Evolutionary conservation across 2,888 invertebrate species (phyloP), one percentile per base, ranked within the genome.

Genomic region (Caenorhabditis imperialis): DNA sequence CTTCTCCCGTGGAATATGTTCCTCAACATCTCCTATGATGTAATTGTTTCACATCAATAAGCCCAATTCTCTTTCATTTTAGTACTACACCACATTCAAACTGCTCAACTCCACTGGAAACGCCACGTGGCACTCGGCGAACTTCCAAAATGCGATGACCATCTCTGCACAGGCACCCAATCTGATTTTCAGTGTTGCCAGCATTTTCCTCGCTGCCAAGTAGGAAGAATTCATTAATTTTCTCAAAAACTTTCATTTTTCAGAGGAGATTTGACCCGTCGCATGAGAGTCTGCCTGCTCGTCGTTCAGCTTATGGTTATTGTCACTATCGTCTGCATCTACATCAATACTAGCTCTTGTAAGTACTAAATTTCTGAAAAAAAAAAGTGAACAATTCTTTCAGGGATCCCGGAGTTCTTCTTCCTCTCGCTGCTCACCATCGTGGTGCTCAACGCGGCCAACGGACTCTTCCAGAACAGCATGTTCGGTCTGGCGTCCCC

Each of bases 1-100:
- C 91, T 94, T 73, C 95, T 95, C 91, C 95, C 98, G 12, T 99
- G 98, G 98, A 99, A 99, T 90, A 96, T 97, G 95, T 97, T 99
- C 89, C 96, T 99, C 88, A 99, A 94, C 76, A 86, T 87, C 40
- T 82, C 84, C 10, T 47, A 45, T 30, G 58, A 74, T 62, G 86
- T 86, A 40, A 27, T 55, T 42, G 5, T 33, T 20, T 58, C 44
- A 47, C 10, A 16, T 3, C 8, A 8, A 45, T 22, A n/a, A 23
- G 20, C 25, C n/a, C 7, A 18, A 27, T 37, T 33, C 1, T 10
- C 30, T 6, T 30, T 6, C 6, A 30, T 77, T 88, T 62, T 60
- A 88, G 87, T 88, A 87, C 75, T 98, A 96, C 90, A 92, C 92
- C 35, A 90, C 92, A 18, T 94, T 94, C 91, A 98, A 98, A 90